Conservation (phyloP, 2,113 vertebrate genomes). For the Trinectes maculatus region DNA sequence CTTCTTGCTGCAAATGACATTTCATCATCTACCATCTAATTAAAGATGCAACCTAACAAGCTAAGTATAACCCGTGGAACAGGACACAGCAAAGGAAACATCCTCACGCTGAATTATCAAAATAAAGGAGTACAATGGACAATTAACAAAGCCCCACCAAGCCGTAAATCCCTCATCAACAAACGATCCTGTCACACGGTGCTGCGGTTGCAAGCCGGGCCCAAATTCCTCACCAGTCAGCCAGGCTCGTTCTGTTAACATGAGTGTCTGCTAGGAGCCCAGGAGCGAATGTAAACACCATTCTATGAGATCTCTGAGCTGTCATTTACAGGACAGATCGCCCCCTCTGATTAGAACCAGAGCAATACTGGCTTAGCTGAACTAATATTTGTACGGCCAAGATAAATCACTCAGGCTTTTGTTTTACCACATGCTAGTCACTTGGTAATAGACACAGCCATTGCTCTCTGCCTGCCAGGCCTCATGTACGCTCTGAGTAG, state of each 20-base stretch:
- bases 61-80: slow-evolving; percentile 38
- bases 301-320: slow-evolving; percentile 65
- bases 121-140: slow-evolving; percentile 67
- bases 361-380: slow-evolving; percentile 70
- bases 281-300: slow-evolving; percentile 69
- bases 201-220: slow-evolving; percentile 54
- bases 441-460: slow-evolving; percentile 43
- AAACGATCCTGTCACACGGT: slow-evolving; percentile 60
- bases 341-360: slow-evolving; percentile 66
- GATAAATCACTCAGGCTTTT: slow-evolving; percentile 75
- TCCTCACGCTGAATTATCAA: slow-evolving; percentile 65
- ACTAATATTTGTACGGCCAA: slow-evolving; percentile 78
- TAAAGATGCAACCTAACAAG: slow-evolving; percentile 60
- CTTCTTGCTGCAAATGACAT: slow-evolving; percentile 30
- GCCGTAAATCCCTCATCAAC: slow-evolving; percentile 77
- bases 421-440: slow-evolving; percentile 66
- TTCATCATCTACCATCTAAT: slow-evolving; percentile 65
- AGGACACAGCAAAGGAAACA: slow-evolving; percentile 48
- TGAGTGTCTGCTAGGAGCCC: slow-evolving; percentile 54
- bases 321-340: slow-evolving; percentile 66
- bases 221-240: slow-evolving; percentile 73
- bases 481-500: slow-evolving; percentile 9
- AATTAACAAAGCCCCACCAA: slow-evolving; percentile 76
- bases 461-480: slow-evolving; percentile 15
- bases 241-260: slow-evolving; percentile 67